Percentiles rank a stretch among this genome's conserved stretches.
Evolutionary conservation across 2,113 vertebrate genomes (phyloP).

Genomic region (Pungitius pungitius): DNA sequence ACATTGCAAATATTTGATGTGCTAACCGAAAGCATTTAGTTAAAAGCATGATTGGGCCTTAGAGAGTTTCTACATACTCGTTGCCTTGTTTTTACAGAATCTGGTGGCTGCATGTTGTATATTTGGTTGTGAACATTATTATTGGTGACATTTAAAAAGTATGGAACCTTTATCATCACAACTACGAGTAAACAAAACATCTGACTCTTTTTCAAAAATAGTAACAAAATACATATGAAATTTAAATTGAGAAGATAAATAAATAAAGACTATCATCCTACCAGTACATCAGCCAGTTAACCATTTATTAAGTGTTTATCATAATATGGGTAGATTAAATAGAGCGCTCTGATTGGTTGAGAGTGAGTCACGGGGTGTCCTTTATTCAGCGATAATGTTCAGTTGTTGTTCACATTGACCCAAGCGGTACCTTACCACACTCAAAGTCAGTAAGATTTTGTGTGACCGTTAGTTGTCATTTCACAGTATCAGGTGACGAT

Average conservation of each 20-base stretch:
- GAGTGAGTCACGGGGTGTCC: no score
- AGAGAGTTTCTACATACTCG: neutral
- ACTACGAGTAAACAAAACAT: neutral
- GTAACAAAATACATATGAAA: neutral
- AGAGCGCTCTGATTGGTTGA: no score
- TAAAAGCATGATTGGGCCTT: no score
- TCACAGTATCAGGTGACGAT: no score
- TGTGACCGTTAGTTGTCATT: no score
- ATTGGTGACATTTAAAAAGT: neutral
- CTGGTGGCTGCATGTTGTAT: neutral
- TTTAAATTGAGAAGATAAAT: neutral
- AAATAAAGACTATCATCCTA: neutral
- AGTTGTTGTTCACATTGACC: no score
- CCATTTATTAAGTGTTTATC: slow-evolving; percentile 10
- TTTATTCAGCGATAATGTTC: no score
- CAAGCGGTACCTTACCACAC: no score
- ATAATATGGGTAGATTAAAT: no score
- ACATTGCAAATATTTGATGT: no score
- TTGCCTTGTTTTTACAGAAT: neutral
- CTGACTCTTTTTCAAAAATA: neutral
- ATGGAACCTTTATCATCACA: neutral
- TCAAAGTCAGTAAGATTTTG: no score
- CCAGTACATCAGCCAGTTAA: neutral
- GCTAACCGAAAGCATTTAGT: no score
- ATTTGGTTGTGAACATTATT: neutral